Conservation (phyloP, 2,888 invertebrate genomes). For the Drosophila buzzatii region DNA sequence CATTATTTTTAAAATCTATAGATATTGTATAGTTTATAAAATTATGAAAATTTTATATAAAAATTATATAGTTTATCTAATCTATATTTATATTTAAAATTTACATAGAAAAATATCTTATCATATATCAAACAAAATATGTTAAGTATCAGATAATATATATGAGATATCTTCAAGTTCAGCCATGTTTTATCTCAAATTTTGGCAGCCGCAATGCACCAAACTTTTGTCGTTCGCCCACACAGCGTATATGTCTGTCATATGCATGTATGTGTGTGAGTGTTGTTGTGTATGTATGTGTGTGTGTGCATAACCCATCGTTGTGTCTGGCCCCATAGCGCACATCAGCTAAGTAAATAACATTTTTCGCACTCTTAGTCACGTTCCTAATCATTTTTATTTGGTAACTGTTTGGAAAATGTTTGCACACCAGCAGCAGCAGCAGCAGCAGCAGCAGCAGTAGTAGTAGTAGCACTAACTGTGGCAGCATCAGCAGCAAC, state of each 20-base stretch:
- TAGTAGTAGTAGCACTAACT: conserved; percentile 3
- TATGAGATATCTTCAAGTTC: conserved; percentile 3
- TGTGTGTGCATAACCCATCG: conserved; percentile 49
- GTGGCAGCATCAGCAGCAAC: conserved; percentile 7
- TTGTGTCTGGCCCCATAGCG: conserved; percentile 65
- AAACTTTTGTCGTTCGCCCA: conserved; percentile 53
- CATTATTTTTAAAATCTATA: too few species aligned
- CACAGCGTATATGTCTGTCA: conserved; percentile 21
- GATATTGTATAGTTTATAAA: too few species aligned
- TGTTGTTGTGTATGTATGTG: conserved; percentile 27
- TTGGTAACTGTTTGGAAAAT: conserved; percentile 80
- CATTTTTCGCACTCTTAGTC: conserved; percentile 83
- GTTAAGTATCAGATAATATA: too few species aligned
- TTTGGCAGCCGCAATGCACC: conserved; percentile 55
- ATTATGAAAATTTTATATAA: too few species aligned
- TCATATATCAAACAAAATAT: too few species aligned
- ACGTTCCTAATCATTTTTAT: conserved; percentile 84
- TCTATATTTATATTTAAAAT: too few species aligned
- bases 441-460: conserved; percentile 14
- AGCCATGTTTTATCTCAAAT: conserved; percentile 15
- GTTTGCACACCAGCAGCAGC: conserved; percentile 67
- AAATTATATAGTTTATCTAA: too few species aligned
- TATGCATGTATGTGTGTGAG: conserved; percentile 18
- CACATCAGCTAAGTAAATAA: conserved; percentile 76
- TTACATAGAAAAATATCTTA: too few species aligned